phyloP scores from a whole-genome alignment of 2,797 vertebrate genomes.

The Silurus lanzhouensis region DNA sequence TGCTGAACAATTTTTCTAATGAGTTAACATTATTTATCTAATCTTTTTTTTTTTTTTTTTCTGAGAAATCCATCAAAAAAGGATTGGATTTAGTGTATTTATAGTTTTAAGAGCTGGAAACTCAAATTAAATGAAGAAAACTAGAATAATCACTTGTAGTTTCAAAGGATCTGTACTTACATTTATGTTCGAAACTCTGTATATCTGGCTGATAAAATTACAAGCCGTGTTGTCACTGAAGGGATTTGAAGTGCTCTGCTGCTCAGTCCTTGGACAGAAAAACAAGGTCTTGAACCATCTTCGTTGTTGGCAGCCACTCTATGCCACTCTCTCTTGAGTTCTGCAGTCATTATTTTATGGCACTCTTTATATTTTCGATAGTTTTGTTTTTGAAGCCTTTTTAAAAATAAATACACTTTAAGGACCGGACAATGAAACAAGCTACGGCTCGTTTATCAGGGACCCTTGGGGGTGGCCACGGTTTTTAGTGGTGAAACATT shows the following conservation, averaged over 20 bases:
- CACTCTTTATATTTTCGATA: conserved; percentile 7
- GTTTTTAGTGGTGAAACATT: not conserved
- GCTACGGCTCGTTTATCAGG: not conserved
- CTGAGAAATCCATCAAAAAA: no score
- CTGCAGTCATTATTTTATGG: conserved; percentile 7
- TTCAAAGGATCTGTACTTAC: not conserved
- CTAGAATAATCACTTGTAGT: not conserved
- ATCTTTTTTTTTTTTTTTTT: no score
- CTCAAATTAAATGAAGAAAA: no score
- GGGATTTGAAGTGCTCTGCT: not conserved
- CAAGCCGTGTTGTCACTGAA: not conserved
- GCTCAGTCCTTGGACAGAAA: not conserved
- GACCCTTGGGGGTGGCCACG: not conserved
- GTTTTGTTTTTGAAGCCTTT: conserved; percentile 16
- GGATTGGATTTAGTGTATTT: not conserved
- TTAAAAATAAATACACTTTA: not conserved
- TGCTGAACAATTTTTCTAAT: no score
- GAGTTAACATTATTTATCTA: no score
- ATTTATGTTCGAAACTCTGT: not conserved
- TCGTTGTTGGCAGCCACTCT: not conserved
- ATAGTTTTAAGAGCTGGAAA: no score
- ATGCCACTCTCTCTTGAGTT: not conserved
- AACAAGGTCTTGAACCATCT: not conserved
- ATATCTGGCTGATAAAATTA: not conserved
- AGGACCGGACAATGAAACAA: conserved; percentile 3